Base-by-base conservation (phyloP, 2,797 vertebrate genomes). In the Acropternis orthonyx region DNA sequence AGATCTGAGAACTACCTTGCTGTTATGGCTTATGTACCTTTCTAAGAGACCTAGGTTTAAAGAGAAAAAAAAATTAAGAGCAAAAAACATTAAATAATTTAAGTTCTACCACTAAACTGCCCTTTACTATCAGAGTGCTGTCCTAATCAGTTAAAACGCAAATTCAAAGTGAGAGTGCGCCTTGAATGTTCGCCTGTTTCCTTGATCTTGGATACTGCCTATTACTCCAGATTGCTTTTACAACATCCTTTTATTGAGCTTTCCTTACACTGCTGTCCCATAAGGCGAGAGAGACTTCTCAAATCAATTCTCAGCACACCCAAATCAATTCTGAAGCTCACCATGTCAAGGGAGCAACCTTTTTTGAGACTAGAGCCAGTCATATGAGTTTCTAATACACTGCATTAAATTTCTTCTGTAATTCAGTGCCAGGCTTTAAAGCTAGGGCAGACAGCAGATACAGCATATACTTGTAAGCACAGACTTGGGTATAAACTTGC, bases 261-360 rank as follows among this genome's bases (percentile, higher is more conserved):
- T 89, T 85, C 86, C 92, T 93, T 85, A 46, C 76, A 78, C 44
- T 66, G 23, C 62, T 88, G 55, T 95, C 88, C 85, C 49, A 4
- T 51, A 95, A 93, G 77, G 61, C 91, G 58, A 80, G 51, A 92
- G 62, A 83, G 86, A 94, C 59, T 94, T 91, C 89, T 93, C 83
- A 84, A 96, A 96, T 97, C 92, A 96, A 96, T 97, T 94, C 85
- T 95, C 85, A 85, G 83, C 68, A 75, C 71, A 89, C 63, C 81
- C 85, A 73, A 95, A 97, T 95, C 95, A 95, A 95, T 97, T 93
- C 90, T 93, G 82, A 94, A 95, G 88, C 93, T 85, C 67, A 82
- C 88, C 65, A 68, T 66, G 85, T 96, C 96, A 97, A 89, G 86
- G 90, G 84, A 97, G 49, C 65, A 95, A 83, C n/a, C 20, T 71